Percentiles rank a stretch among this genome's conserved stretches.
Evolutionary conservation across 1,140 invertebrate species (phyloP).

Genomic region (Bemisia tabaci): DNA sequence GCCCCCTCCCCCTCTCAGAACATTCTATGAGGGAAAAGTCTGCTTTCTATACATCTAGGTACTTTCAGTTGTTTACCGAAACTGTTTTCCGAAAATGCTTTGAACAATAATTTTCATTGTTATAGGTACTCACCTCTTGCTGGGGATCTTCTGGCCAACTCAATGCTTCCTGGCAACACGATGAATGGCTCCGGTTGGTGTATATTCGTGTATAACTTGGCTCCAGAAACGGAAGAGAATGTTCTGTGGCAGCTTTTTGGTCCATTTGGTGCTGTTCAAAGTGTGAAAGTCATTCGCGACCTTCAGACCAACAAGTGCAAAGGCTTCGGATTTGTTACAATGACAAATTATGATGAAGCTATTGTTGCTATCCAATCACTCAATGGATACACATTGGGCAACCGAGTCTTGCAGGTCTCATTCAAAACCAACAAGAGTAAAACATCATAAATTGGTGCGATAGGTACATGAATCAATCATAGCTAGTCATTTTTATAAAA

Average conservation of each 20-base stretch:
- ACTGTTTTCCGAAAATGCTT: too few relatives aligned
- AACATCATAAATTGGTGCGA: slow-evolving; percentile 24
- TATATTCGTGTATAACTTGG: slow-evolving; percentile 97
- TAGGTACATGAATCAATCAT: background rate
- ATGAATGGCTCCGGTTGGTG: slow-evolving; percentile 86
- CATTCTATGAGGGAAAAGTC: too few relatives aligned
- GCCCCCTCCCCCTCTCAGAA: too few relatives aligned
- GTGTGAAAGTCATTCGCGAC: slow-evolving; percentile 94
- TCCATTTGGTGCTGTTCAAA: slow-evolving; percentile 96
- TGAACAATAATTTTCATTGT: too few relatives aligned
- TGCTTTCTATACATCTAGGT: too few relatives aligned
- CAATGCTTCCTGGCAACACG: slow-evolving; percentile 66
- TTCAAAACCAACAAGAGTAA: slow-evolving; percentile 93
- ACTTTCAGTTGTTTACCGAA: too few relatives aligned
- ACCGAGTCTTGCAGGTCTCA: slow-evolving; percentile 94
- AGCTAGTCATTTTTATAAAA: background rate
- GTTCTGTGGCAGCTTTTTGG: slow-evolving; percentile 98
- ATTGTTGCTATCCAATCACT: slow-evolving; percentile 93
- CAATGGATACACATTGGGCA: slow-evolving; percentile 94
- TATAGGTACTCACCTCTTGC: slow-evolving; percentile 76
- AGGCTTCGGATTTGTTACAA: slow-evolving; percentile 98
- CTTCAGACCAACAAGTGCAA: slow-evolving; percentile 98
- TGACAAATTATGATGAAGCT: slow-evolving; percentile 99
- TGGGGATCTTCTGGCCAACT: slow-evolving; percentile 77
- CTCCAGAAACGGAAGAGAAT: slow-evolving; percentile 96